These are phyloP conservation scores for Phymatocera aterrima DNA, from an alignment of 2,888 invertebrate species.

Conservation along the genomic window DNA sequence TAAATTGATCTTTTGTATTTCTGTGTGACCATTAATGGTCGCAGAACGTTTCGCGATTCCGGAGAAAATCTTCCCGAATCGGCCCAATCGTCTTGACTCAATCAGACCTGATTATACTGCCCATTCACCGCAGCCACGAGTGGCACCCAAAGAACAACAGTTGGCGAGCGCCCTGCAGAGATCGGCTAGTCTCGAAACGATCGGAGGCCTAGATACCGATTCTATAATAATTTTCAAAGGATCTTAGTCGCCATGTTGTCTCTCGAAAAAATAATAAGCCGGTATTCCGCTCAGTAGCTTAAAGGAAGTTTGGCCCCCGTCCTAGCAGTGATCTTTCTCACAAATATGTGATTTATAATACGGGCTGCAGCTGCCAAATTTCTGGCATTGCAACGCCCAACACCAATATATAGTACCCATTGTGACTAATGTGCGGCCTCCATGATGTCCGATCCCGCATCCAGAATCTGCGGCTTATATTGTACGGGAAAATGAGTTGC, in stretches of 20 bases:
- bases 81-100: too few relatives aligned
- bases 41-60: too few relatives aligned
- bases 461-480: not conserved
- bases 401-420: not conserved
- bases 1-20: not conserved
- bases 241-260: not conserved
- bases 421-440: too few relatives aligned
- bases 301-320: not conserved
- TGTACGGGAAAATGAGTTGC: too few relatives aligned
- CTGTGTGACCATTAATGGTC: too few relatives aligned
- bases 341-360: conserved; percentile 8
- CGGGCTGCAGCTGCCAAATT: conserved; percentile 16
- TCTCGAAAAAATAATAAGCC: not conserved
- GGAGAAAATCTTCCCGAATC: not conserved
- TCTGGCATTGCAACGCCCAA: not conserved
- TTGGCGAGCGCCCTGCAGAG: conserved; percentile 22
- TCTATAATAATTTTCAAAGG: not conserved
- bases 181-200: conserved; percentile 9
- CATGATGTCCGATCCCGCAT: not conserved
- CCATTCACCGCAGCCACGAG: not conserved
- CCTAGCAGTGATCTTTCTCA: not conserved
- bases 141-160: not conserved
- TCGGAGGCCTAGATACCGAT: conserved; percentile 21
- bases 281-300: not conserved
- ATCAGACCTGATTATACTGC: too few relatives aligned